Conservation (phyloP, 1,140 invertebrate species). For the Potamilus streckersoni region DNA sequence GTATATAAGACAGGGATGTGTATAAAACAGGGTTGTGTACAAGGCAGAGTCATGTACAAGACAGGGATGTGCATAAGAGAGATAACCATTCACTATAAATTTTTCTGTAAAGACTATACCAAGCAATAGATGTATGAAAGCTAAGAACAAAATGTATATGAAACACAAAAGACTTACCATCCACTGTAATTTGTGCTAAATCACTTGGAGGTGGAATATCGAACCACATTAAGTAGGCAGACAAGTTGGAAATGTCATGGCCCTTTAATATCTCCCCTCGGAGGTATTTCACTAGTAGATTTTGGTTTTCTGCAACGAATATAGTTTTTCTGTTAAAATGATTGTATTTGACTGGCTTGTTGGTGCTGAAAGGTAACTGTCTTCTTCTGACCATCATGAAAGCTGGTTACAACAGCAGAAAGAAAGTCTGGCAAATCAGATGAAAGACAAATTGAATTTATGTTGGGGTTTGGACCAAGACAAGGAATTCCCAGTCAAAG, state of each 20-base stretch:
- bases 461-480: too few relatives aligned
- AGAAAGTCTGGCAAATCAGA: not conserved
- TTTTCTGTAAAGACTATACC: too few relatives aligned
- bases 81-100: too few relatives aligned
- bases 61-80: too few relatives aligned
- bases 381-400: not conserved
- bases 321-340: not conserved
- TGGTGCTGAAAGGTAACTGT: not conserved
- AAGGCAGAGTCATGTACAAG: too few relatives aligned
- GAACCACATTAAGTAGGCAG: constrained; percentile 54
- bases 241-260: constrained; percentile 34
- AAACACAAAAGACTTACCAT: constrained; percentile 26
- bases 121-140: too few relatives aligned
- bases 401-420: not conserved
- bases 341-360: not conserved
- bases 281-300: constrained; percentile 45
- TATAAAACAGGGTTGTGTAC: too few relatives aligned
- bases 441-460: not conserved
- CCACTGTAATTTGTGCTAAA: constrained; percentile 38
- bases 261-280: constrained; percentile 40
- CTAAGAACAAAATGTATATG: too few relatives aligned
- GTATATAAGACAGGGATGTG: too few relatives aligned
- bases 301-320: constrained; percentile 39
- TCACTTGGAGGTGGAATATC: constrained; percentile 46
- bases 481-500: too few relatives aligned